These are phyloP conservation scores for Syrphus vitripennis DNA, from an alignment of 2,888 invertebrate species.

Conservation along the genomic window DNA sequence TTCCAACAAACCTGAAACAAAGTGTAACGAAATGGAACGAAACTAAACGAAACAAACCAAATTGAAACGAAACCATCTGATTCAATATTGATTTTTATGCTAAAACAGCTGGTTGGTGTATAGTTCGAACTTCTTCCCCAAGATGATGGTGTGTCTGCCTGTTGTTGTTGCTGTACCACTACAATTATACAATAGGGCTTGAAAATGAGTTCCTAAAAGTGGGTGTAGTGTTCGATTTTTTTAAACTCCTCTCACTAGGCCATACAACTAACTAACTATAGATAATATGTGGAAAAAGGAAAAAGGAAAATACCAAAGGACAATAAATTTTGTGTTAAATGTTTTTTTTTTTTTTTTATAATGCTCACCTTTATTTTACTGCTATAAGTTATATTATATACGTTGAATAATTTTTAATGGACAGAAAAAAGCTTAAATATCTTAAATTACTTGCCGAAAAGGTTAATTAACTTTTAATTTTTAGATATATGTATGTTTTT, in stretches of 20 bases:
- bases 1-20: background rate
- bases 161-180: conserved; percentile 43
- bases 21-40: background rate
- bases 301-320: background rate
- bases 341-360: background rate
- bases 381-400: background rate
- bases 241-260: conserved; percentile 53
- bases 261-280: conserved; percentile 1
- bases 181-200: conserved; percentile 28
- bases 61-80: conserved; percentile 58
- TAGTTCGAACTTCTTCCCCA: conserved; percentile 55
- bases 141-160: background rate
- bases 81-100: conserved; percentile 60
- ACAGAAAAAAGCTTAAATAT: conserved; percentile 74
- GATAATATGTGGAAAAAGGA: background rate
- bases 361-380: conserved; percentile 56
- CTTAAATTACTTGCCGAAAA: conserved; percentile 58
- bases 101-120: conserved; percentile 58
- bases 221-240: conserved; percentile 73
- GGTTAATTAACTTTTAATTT: conserved; percentile 31
- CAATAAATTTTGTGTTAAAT: no score
- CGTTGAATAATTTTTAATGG: conserved; percentile 72
- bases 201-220: conserved; percentile 49
- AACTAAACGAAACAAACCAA: background rate
- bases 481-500: conserved; percentile 12